Evolutionary conservation across 1,140 invertebrate species (phyloP), one percentile per base, ranked within the genome.

Genomic region (Drosophila novamexicana): DNA sequence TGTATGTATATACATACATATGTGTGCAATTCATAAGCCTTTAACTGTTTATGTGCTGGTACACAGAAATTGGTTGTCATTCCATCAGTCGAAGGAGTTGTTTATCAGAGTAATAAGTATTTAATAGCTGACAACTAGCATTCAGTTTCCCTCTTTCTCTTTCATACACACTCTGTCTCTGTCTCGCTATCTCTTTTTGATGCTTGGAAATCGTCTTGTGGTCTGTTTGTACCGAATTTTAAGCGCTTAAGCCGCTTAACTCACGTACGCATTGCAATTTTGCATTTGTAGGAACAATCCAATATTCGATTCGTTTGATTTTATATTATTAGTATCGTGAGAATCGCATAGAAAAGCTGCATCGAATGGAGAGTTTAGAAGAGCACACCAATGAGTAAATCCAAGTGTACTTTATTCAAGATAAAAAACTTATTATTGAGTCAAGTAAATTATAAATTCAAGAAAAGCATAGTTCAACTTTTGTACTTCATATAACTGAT

Each of bases 11-110:
- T 50, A 32, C 49, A 50, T 40, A n/a, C 39, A 57, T 57, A 29
- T 62, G 32, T 74, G 49, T 57, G 75, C 69, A 59, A 64, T 67
- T 73, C 77, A 76, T 86, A 85, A 85, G 70, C 79, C 67, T 68
- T 73, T 72, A 85, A 85, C 78, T 86, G 75, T 78, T 85, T 75
- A 84, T 85, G 78, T 84, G 65, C 29, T 62, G 44, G 32, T 72
- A 75, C 42, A 53, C 52, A 37, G 57, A 54, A 44, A 10, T 59
- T 57, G 54, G 40, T 57, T 78, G 58, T 53, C 29, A 39, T 54
- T 50, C 42, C 45, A 68, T 58, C 74, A 50, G 34, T 9, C 32
- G 34, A 18, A 4, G 12, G 50, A 58, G n/a, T 18, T 36, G n/a
- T 16, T 14, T 18, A 47, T 32, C 49, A 54, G 49, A 54, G 59